Evolutionary conservation across 2,888 invertebrate species (phyloP), one percentile per base, ranked within the genome.

Genomic region (Platycheirus albimanus): DNA sequence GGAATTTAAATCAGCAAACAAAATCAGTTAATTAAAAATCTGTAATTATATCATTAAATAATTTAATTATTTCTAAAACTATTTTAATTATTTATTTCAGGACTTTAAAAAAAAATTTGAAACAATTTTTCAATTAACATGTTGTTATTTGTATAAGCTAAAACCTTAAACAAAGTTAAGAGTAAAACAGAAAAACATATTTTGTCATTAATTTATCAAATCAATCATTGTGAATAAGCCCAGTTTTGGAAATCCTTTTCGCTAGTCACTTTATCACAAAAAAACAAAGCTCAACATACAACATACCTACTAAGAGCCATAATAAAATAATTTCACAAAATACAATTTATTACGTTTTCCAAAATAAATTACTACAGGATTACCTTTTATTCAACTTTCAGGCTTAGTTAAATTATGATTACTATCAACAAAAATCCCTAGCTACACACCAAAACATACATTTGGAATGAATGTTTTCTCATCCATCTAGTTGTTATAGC

Each of bases 341-440:
- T 10, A 13, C 7, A 13, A 15, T 15, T 13, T 19, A 52, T 19
- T 58, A 41, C 24, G 33, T 15, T 58, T 58, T 10, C 15, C 41
- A 24, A 61, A 43, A 58, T 24, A 36, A 58, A 61, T 61, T n/a
- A 45, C 43, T 36, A 54, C 17, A 61, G 61, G 43, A 43, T 61
- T 54, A 54, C 36, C 19, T 61, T n/a, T 45, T 45, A 61, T 61
- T 30, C 30, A 45, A 30, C 45, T 43, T 61, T 61, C 45, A 19
- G 45, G 61, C 61, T 61, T 28, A 41, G 58, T 20, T 56, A 56
- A 41, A 56, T 56, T 41, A 41, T 41, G 58, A 58, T 41, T 58
- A 28, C 36, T 54, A 19, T 54, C 36, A 54, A 54, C 54, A 36
- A 54, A 36, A 36, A 36, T n/a, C 2, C n/a, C 19, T 54, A 54